Evolutionary conservation across 2,113 vertebrate genomes (phyloP), one percentile per base, ranked within the genome.

Genomic region (Gymnarchus niloticus): DNA sequence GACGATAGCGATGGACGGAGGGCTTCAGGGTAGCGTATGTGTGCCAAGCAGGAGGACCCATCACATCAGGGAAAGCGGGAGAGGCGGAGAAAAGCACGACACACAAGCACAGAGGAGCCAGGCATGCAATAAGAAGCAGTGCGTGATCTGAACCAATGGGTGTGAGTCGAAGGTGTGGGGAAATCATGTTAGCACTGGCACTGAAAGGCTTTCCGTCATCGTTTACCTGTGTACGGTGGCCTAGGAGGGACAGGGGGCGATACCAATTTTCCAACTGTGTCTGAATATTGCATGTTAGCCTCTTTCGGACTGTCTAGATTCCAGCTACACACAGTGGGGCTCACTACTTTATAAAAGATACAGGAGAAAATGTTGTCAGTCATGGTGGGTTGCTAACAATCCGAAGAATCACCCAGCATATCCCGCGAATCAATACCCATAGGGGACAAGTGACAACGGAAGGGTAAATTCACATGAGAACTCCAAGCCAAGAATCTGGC

Each of bases 161-260:
- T 46, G 73, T 44, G 12, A 78, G 52, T 44, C 90, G 89, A 56
- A n/a, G 89, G 88, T 89, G 0, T n/a, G 81, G 5, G 84, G 56
- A 87, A 90, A 89, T n/a, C n/a, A n/a, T 86, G 90, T 93, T 91
- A 93, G 91, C 91, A 81, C 37, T 28, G 83, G 84, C 85, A 23
- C 87, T 57, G 23, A 21, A 23, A 83, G 25, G 65, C 89, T 87
- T 85, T 82, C 4, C 33, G 87, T 81, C 77, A 6, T 12, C 89
- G 33, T 87, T 95, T 95, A 99, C 98, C 97, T 94, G 95, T 95
- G 91, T 96, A 96, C 23, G 94, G 94, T 90, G 96, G 97, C 91
- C 98, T 96, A 90, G 98, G 98, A 93, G 98, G 98, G 83, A 99
- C 94, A 87, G 98, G 97, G 92, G 98, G 98, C 91, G 95, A 95